Conservation (phyloP, 1,140 invertebrate species). For the Mamestra configurata region DNA sequence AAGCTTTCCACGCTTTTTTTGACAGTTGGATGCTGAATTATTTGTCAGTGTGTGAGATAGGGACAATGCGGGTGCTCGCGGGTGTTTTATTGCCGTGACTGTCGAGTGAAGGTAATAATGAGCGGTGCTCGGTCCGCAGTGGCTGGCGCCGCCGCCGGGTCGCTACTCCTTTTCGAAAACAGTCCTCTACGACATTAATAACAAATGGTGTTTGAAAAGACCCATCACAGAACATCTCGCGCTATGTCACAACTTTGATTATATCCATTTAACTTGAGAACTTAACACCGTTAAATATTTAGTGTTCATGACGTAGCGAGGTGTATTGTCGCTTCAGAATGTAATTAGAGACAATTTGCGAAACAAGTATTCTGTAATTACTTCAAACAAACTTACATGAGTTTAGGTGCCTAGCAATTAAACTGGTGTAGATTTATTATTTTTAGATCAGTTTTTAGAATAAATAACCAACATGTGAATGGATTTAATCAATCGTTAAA, state of each 20-base stretch:
- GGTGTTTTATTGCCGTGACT: conserved; percentile 25
- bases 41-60: conserved; percentile 26
- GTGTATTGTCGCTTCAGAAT: conserved; percentile 37
- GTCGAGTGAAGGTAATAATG: conserved; percentile 14
- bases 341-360: conserved; percentile 32
- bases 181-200: conserved; percentile 66
- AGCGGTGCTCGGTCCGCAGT: neutral
- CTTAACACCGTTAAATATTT: conserved; percentile 62
- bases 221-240: conserved; percentile 61
- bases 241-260: conserved; percentile 74
- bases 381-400: neutral
- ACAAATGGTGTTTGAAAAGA: conserved; percentile 72
- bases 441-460: neutral
- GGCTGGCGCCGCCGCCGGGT: neutral
- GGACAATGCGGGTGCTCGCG: conserved; percentile 26
- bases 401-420: neutral
- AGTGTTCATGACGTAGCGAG: conserved; percentile 9
- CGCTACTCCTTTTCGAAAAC: neutral
- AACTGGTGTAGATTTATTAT: neutral
- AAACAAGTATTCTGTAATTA: conserved; percentile 27
- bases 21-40: conserved; percentile 34
- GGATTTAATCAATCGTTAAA: too few relatives aligned
- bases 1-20: conserved; percentile 18
- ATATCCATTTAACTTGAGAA: conserved; percentile 69
- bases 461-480: too few relatives aligned